Conservation (phyloP, 2,113 vertebrate species). For the Rhinoderma darwinii region DNA sequence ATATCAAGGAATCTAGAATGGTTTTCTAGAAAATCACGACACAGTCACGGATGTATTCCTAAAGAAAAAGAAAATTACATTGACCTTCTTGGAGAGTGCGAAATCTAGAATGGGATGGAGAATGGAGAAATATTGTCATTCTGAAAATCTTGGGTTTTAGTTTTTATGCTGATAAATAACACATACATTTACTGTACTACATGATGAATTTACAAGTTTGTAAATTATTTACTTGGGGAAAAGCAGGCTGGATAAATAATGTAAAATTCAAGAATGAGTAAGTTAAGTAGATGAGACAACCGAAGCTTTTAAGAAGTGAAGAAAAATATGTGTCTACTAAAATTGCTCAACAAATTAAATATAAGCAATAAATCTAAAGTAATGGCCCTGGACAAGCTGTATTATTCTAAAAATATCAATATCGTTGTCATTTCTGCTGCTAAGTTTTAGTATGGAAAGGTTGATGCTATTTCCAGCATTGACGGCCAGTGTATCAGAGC, state of each 20-base stretch:
- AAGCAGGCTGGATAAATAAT: slow-evolving; percentile 3
- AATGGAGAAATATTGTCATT: not conserved
- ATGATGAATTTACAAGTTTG: not conserved
- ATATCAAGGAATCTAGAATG: not conserved
- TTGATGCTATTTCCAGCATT: not conserved
- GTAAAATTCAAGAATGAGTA: slow-evolving; percentile 3
- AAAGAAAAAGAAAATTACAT: too few relatives aligned
- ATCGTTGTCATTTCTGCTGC: not conserved
- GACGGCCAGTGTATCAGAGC: too few relatives aligned
- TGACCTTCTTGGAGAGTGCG: too few relatives aligned
- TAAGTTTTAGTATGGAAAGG: not conserved
- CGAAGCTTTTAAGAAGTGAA: not conserved
- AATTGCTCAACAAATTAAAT: not conserved
- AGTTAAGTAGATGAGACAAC: not conserved
- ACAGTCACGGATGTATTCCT: too few relatives aligned
- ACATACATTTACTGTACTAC: not conserved
- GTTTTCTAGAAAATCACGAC: too few relatives aligned
- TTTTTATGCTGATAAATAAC: not conserved
- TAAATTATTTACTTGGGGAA: slow-evolving; percentile 6
- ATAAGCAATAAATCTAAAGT: not conserved
- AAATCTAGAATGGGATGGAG: not conserved
- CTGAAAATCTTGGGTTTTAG: not conserved
- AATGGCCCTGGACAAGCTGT: too few relatives aligned
- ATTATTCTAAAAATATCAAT: not conserved
- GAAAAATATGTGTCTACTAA: not conserved